phyloP scores from a whole-genome alignment of 2,113 vertebrate species.

The Corythaeola cristata region DNA sequence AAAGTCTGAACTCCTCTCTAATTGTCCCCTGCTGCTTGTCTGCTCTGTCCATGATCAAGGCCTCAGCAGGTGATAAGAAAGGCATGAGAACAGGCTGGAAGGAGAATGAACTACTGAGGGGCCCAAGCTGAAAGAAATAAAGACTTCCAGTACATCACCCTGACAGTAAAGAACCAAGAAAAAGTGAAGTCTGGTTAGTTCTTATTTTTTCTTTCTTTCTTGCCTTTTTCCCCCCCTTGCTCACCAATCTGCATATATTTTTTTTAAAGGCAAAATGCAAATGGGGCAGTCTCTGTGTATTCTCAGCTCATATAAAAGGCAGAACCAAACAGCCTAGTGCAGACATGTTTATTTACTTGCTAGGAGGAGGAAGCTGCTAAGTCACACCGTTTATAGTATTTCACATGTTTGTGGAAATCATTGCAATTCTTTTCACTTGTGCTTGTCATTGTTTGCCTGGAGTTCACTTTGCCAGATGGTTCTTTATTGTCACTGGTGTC shows the following conservation, averaged over 20 bases:
- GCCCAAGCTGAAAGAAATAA: constrained; percentile 98
- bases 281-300: constrained; percentile 16
- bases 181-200: constrained; percentile 93
- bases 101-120: constrained; percentile 95
- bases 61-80: constrained; percentile 99
- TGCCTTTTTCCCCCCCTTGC: not conserved
- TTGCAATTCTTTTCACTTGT: constrained; percentile 96
- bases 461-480: constrained; percentile 96
- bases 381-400: constrained; percentile 89
- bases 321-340: constrained; percentile 60
- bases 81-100: constrained; percentile 95
- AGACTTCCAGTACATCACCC: constrained; percentile 98
- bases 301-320: constrained; percentile 52
- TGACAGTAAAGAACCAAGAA: constrained; percentile 92
- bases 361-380: constrained; percentile 89
- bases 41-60: constrained; percentile 97
- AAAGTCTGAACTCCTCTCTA: constrained; percentile 97
- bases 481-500: constrained; percentile 95
- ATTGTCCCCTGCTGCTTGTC: constrained; percentile 98
- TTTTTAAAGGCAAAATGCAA: constrained; percentile 70
- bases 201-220: constrained; percentile 74
- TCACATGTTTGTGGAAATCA: constrained; percentile 97
- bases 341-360: constrained; percentile 88
- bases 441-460: constrained; percentile 96
- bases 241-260: constrained; percentile 73